phyloP scores from a whole-genome alignment of 2,797 vertebrate species.

The Triplophysa yarkandensis region DNA sequence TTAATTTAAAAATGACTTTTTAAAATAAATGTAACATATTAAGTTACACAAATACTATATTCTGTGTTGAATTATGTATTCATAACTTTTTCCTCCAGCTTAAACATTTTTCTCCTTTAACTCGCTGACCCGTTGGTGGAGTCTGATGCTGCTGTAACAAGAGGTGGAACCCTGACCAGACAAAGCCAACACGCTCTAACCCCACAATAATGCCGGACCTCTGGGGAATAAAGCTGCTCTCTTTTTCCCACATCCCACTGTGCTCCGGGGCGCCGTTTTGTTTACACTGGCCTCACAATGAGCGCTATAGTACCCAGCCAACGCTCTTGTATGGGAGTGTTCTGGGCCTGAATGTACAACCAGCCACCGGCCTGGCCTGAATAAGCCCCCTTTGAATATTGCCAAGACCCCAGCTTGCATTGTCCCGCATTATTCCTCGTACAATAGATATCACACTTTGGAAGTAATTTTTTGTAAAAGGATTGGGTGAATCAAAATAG shows the following conservation, averaged over 20 bases:
- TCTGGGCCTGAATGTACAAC: conserved; percentile 86
- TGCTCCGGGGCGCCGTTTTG: conserved; percentile 90
- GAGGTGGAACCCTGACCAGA: conserved; percentile 39
- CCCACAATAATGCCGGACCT: conserved; percentile 57
- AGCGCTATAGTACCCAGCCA: conserved; percentile 84
- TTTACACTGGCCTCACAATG: conserved; percentile 94
- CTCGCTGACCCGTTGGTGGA: neutral
- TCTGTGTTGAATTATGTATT: too few species aligned
- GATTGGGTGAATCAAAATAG: conserved; percentile 91
- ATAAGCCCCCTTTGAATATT: conserved; percentile 88
- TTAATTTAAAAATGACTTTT: too few species aligned
- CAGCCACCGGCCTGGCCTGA: conserved; percentile 81
- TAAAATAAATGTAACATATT: too few species aligned
- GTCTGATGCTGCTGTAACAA: conserved; percentile 22
- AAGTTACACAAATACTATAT: too few species aligned
- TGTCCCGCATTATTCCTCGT: conserved; percentile 88
- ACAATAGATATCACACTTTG: conserved; percentile 99
- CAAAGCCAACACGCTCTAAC: conserved; percentile 59
- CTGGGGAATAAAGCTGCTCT: conserved; percentile 76
- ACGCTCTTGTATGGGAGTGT: conserved; percentile 87
- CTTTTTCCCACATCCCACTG: conserved; percentile 84
- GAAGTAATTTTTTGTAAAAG: conserved; percentile 92
- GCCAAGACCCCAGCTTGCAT: conserved; percentile 89
- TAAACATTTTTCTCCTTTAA: neutral
- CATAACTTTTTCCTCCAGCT: neutral